phyloP scores from a whole-genome alignment of 2,888 invertebrate genomes.

The Cephus rjabovi region DNA sequence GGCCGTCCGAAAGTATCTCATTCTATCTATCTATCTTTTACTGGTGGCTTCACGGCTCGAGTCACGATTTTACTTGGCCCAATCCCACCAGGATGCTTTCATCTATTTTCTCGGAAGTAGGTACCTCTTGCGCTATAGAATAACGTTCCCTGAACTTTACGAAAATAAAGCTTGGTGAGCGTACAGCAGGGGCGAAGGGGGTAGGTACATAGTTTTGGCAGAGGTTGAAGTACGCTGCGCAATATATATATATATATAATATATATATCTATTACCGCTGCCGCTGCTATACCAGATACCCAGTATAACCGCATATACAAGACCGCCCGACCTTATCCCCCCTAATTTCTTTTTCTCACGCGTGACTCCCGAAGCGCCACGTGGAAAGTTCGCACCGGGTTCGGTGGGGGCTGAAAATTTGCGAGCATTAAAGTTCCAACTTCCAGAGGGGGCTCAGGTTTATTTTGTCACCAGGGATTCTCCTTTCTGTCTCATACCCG shows the following conservation, averaged over 20 bases:
- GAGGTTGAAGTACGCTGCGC: background rate
- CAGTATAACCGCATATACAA: background rate
- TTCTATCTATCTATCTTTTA: background rate
- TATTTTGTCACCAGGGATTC: slow-evolving; percentile 1
- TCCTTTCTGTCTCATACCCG: background rate
- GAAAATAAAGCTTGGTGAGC: background rate
- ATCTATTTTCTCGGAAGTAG: background rate
- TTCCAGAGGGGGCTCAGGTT: background rate
- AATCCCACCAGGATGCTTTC: background rate
- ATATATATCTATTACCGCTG: background rate
- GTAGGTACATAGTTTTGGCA: background rate
- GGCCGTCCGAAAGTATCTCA: background rate
- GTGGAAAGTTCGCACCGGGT: background rate
- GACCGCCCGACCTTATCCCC: background rate
- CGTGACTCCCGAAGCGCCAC: background rate
- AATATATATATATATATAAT: background rate
- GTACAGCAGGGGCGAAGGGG: background rate
- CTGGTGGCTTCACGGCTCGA: background rate
- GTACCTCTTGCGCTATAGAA: background rate
- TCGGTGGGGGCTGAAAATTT: background rate
- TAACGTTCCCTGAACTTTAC: background rate
- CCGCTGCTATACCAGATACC: background rate
- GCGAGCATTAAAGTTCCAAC: slow-evolving; percentile 1
- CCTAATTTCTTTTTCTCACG: background rate
- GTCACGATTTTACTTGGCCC: background rate